Evolutionary conservation across 1,140 invertebrate species (phyloP), one percentile per base, ranked within the genome.

Genomic region (Drosophila tropicalis): DNA sequence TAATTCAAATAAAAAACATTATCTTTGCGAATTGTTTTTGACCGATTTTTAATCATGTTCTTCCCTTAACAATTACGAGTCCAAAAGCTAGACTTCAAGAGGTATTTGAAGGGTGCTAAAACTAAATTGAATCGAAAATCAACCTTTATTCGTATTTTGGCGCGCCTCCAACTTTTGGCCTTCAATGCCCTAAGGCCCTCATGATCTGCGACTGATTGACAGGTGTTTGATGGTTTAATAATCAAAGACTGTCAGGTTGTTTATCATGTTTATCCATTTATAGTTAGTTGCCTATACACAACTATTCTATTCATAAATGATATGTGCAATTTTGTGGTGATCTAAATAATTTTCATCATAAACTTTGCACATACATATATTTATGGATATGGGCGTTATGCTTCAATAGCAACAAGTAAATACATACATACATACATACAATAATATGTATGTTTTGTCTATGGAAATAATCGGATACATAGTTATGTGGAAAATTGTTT

Each of bases 291-390:
- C 5, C 29, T 6, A 29, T 6, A 29, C 5, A 5, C n/a, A n/a
- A n/a, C 29, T 40, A 61, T 57, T 70, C 40, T 29, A 29, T 29
- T 61, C 54, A 25, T 39, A 36, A 22, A 58, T 40, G 41, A 69
- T 75, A 75, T 69, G 60, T 69, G 68, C 65, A 69, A 69, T 76
- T 76, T 64, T 73, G 66, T 60, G 69, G 63, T 76, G 73, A 76
- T 76, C 65, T 70, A 47, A 34, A 62, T 69, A 55, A 60, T 63
- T 66, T 62, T 47, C 39, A 54, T 61, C 47, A 54, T 61, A 39
- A 67, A 61, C 69, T 76, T 60, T 66, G 61, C 63, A 76, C 69
- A 76, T 58, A 76, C 69, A 76, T 58, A 76, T 58, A 76, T 34
- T 47, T 67, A 40, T 17, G 10, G 29, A 13, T 29, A 10, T 40